phyloP scores from a whole-genome alignment of 2,113 vertebrate genomes.

The Plecotus auritus region DNA sequence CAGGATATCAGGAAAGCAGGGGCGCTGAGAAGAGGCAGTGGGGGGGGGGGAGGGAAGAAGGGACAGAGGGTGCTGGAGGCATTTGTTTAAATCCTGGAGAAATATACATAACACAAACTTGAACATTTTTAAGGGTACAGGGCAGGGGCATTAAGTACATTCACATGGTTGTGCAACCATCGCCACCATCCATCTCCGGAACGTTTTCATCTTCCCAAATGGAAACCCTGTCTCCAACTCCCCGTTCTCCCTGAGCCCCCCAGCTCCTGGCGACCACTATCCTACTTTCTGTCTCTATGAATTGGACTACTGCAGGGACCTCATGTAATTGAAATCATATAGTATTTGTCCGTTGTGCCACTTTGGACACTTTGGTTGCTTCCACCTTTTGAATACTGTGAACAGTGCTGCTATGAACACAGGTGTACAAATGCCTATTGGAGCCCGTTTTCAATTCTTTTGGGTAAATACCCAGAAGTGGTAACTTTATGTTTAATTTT shows the following conservation, averaged over 20 bases:
- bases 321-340: background rate
- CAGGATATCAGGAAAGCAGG: background rate
- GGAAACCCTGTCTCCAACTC: background rate
- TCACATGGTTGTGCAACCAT: background rate
- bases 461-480: background rate
- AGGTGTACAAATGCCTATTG: background rate
- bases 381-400: background rate
- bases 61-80: background rate
- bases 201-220: background rate
- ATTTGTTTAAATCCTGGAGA: background rate
- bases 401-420: background rate
- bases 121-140: background rate
- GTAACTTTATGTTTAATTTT: background rate
- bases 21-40: background rate
- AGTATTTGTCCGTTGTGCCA: background rate
- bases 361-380: background rate
- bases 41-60: too few species aligned
- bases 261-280: background rate
- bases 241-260: too few species aligned
- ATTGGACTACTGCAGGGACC: background rate
- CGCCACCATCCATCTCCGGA: background rate
- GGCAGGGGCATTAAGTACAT: background rate
- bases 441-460: background rate
- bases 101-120: background rate
- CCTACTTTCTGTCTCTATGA: background rate